Conservation (phyloP, 2,888 invertebrate genomes). For the Ennomos quercinarius region DNA sequence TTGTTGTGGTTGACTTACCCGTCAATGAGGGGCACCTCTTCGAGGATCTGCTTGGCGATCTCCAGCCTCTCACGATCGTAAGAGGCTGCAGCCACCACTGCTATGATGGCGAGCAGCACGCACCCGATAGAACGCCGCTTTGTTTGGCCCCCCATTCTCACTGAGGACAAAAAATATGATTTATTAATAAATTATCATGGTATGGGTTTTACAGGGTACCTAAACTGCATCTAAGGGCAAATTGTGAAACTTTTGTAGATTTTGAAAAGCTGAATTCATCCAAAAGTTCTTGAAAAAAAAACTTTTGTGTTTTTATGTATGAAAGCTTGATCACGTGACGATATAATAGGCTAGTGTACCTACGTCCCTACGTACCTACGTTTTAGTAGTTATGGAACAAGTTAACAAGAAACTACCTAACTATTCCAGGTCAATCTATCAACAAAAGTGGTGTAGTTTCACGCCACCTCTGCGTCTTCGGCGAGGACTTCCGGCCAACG, state of each 20-base stretch:
- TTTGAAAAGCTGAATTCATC: no score
- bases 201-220: not conserved
- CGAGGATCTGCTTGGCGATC: constrained; percentile 86
- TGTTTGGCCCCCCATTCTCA: constrained; percentile 69
- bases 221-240: not conserved
- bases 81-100: constrained; percentile 81
- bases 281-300: no score
- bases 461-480: constrained; percentile 12
- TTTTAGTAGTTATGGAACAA: no score
- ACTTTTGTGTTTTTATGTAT: no score
- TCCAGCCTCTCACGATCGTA: constrained; percentile 86
- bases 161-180: constrained; percentile 47
- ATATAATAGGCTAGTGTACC: no score
- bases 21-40: constrained; percentile 88
- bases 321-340: no score
- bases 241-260: no score
- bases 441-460: constrained; percentile 17
- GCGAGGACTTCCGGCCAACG: constrained; percentile 14
- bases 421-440: constrained; percentile 6
- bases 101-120: constrained; percentile 79
- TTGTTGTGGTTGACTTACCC: constrained; percentile 69
- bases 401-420: not conserved
- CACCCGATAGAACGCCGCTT: constrained; percentile 68
- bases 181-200: not conserved
- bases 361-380: no score